Percentiles rank a stretch among this genome's conserved stretches.
These are phyloP conservation scores for Phocides pigmalion DNA, from an alignment of 1,140 invertebrate genomes.

Conservation along the genomic window DNA sequence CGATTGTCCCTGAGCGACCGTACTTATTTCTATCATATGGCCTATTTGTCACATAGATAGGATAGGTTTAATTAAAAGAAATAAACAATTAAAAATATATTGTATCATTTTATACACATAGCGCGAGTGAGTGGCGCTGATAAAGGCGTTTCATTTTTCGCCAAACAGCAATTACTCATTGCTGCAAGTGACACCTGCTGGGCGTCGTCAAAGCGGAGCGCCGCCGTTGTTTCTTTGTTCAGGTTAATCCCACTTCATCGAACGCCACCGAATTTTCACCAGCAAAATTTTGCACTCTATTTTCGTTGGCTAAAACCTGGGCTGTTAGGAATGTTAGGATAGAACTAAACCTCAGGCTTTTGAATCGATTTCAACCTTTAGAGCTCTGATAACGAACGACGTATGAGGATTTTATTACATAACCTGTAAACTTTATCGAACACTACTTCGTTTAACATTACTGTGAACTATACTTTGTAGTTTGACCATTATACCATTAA, in stretches of 20 bases:
- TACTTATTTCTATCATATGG: too few relatives aligned
- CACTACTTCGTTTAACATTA: not conserved
- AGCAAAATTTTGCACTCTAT: slow-evolving; percentile 24
- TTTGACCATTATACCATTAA: not conserved
- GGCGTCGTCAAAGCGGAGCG: slow-evolving; percentile 8
- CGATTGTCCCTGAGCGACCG: too few relatives aligned
- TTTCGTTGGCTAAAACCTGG: slow-evolving; percentile 18
- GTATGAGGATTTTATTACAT: not conserved
- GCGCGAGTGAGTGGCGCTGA: not conserved
- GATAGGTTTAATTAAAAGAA: too few relatives aligned
- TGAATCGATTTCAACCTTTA: not conserved
- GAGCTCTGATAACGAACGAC: not conserved
- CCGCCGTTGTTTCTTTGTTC: slow-evolving; percentile 29
- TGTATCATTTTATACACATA: not conserved
- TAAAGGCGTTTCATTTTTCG: slow-evolving; percentile 9
- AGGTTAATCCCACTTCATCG: slow-evolving; percentile 24
- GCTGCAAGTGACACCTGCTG: slow-evolving; percentile 29
- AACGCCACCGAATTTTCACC: slow-evolving; percentile 26
- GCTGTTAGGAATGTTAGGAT: slow-evolving; percentile 15
- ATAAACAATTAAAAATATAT: too few relatives aligned
- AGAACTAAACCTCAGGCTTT: slow-evolving; percentile 17
- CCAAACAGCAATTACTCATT: slow-evolving; percentile 19
- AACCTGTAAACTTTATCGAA: not conserved
- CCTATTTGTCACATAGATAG: too few relatives aligned
- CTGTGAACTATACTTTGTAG: not conserved